phyloP scores from a whole-genome alignment of 2,797 vertebrate species.

The Girardinus metallicus region DNA sequence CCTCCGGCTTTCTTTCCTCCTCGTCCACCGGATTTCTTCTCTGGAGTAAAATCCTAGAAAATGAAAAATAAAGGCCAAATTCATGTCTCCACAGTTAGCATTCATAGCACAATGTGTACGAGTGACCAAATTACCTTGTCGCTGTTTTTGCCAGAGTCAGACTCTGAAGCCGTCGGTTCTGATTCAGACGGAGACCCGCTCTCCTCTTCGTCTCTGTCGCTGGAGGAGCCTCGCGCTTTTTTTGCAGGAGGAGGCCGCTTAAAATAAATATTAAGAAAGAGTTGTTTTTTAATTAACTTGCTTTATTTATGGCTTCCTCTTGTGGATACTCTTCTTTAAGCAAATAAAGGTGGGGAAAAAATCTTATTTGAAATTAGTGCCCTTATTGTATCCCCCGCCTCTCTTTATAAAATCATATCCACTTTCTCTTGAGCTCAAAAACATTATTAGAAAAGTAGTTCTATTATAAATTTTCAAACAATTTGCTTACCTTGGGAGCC shows the following conservation, averaged over 20 bases:
- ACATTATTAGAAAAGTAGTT: neutral
- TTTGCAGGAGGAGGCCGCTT: slow-evolving; percentile 82
- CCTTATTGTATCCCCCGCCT: neutral
- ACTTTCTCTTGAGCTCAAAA: neutral
- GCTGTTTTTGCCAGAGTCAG: slow-evolving; percentile 93
- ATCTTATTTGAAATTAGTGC: neutral
- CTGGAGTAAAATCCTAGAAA: slow-evolving; percentile 93
- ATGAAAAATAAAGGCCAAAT: slow-evolving; percentile 14
- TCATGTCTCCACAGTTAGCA: neutral
- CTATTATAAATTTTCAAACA: neutral
- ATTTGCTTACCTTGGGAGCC: slow-evolving; percentile 83
- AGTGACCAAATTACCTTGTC: slow-evolving; percentile 86
- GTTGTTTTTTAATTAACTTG: neutral
- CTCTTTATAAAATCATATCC: neutral
- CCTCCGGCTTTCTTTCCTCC: slow-evolving; percentile 71
- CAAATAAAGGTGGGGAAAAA: neutral
- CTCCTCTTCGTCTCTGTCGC: slow-evolving; percentile 85
- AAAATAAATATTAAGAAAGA: neutral
- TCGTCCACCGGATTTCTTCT: slow-evolving; percentile 85
- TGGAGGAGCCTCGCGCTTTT: slow-evolving; percentile 87
- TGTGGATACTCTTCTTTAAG: slow-evolving; percentile 4
- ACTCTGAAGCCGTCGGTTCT: slow-evolving; percentile 90
- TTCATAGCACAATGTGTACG: neutral
- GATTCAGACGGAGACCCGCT: slow-evolving; percentile 90
- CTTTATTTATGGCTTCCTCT: neutral